Evolutionary conservation across 1,140 invertebrate species (phyloP), one percentile per base, ranked within the genome.

Genomic region (Triops longicaudatus): DNA sequence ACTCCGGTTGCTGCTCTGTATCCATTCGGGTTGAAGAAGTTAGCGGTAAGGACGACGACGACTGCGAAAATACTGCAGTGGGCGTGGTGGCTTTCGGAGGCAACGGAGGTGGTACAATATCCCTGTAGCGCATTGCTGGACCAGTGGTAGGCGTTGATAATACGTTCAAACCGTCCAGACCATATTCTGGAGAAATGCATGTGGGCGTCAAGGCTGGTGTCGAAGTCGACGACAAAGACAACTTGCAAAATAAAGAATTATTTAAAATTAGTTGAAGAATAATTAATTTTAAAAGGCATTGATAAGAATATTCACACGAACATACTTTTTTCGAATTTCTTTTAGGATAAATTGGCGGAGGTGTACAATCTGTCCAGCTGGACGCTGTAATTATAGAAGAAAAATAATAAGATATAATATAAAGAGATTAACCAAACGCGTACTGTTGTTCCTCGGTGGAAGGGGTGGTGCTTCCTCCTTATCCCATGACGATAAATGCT

Each of bases 321-420:
- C 22, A 6, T 12, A 43, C 74, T 26, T 75, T 75, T 28, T 75
- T 75, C 28, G 74, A 63, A 27, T 50, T 28, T 43, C 74, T 5
- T 63, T 75, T 75, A 6, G 74, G 74, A 17, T 75, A 41, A 28
- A 75, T 75, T 41, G 74, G 74, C 7, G 74, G 74, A 17, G 74
- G 74, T 28, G 74, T 27, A 22, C 41, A 43, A 75, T 26, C 42
- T 14, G 26, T 22, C 3, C n/a, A 26, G 28, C 74, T 63, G 6
- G 26, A 17, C 4, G 63, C 43, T 7, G 74, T 26, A 75, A 75
- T n/a, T 11, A 72, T 17, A 37, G 37, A 10, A 63, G 28, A 22
- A 50, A 76, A 37, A 37, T 37, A 37, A 37, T n/a, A n/a, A n/a
- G n/a, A n/a, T n/a, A n/a, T n/a, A n/a, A n/a, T n/a, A n/a, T n/a